Conservation (phyloP, 2,113 vertebrate species). For the Ciconia maguari region DNA sequence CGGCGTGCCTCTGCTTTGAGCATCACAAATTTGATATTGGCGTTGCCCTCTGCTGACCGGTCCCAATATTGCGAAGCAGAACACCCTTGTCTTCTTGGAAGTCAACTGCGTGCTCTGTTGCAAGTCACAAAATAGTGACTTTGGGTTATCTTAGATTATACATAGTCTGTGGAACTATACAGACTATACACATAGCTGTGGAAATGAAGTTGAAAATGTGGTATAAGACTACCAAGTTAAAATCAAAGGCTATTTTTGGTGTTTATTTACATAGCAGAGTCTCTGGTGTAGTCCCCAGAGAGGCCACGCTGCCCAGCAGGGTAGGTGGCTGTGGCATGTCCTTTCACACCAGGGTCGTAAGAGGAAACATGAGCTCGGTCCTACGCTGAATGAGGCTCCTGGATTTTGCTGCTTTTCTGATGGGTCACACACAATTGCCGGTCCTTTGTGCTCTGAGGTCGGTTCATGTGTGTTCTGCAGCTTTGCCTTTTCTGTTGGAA, state of each 20-base stretch:
- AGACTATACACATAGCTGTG: neutral
- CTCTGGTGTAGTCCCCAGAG: neutral
- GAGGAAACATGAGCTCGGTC: neutral
- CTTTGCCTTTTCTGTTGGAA: neutral
- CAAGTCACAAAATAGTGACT: neutral
- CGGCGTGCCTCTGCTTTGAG: rapidly evolving
- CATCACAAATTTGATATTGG: neutral
- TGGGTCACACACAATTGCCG: neutral
- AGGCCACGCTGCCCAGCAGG: neutral
- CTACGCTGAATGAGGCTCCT: neutral
- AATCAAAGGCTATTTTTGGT: neutral
- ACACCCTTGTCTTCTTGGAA: no score
- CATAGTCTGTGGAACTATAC: neutral
- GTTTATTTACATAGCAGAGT: neutral
- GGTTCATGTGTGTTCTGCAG: rapidly evolving
- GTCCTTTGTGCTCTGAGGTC: neutral
- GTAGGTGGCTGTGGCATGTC: neutral
- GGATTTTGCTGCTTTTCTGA: neutral
- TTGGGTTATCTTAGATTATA: neutral
- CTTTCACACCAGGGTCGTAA: neutral
- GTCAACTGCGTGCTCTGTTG: rapidly evolving
- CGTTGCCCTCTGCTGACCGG: neutral
- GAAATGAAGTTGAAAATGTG: neutral
- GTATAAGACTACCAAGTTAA: neutral
- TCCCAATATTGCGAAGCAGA: neutral